Conservation (phyloP, 1,140 invertebrate genomes). For the Gryllus bimaculatus region DNA sequence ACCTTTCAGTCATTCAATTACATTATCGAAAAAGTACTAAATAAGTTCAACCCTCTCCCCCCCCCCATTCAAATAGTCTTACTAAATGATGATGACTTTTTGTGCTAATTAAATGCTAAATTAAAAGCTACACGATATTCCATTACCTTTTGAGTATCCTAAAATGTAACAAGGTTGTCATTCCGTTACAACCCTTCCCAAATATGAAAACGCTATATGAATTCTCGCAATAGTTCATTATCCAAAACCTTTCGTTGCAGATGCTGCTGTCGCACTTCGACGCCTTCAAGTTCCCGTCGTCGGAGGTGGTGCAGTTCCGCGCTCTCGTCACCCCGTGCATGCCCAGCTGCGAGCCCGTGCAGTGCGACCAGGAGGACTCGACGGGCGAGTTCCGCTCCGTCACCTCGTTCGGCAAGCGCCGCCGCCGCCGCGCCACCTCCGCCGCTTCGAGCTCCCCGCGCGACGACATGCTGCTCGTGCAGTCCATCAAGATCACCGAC, state of each 20-base stretch:
- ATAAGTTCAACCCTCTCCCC: no score
- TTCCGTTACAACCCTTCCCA: no score
- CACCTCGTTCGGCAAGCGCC: conserved; percentile 67
- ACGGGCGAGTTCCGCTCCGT: conserved; percentile 70
- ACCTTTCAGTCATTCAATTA: no score
- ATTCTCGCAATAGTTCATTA: no score
- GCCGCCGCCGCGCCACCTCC: conserved; percentile 39
- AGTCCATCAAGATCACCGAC: conserved; percentile 86
- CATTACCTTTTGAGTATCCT: no score
- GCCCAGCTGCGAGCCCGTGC: conserved; percentile 81
- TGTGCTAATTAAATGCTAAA: no score
- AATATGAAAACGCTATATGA: no score
- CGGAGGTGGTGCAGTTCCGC: conserved; percentile 88
- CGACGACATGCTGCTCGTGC: conserved; percentile 77
- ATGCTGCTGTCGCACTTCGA: conserved; percentile 85
- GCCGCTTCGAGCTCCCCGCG: conserved; percentile 36
- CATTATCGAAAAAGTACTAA: no score
- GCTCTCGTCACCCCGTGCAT: conserved; percentile 88
- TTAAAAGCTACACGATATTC: no score
- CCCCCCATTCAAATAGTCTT: no score
- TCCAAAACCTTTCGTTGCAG: conserved; percentile 38
- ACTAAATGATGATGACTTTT: no score
- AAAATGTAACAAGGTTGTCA: no score
- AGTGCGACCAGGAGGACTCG: conserved; percentile 69
- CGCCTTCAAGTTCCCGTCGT: conserved; percentile 92